Percentiles rank a stretch among this genome's conserved stretches.
Evolutionary conservation across 2,797 vertebrate genomes (phyloP).

Genomic region (Trachops cirrhosus): DNA sequence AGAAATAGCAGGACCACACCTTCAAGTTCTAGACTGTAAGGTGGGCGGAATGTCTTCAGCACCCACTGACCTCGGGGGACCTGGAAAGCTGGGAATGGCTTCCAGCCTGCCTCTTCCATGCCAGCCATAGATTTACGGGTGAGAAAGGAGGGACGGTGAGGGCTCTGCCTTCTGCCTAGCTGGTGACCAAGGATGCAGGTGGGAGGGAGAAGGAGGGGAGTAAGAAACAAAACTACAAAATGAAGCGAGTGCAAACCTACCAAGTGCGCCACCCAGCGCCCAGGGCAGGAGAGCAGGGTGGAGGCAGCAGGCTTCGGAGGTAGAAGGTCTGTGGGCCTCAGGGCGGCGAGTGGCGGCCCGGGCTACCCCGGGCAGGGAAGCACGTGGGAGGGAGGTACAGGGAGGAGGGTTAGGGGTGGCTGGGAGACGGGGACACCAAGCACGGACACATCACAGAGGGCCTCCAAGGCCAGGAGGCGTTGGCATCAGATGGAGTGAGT

Average conservation of each 20-base stretch:
- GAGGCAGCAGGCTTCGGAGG: neutral
- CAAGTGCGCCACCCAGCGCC: accelerated
- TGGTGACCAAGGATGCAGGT: neutral
- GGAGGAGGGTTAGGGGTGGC: neutral
- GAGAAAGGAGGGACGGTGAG: neutral
- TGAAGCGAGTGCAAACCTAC: neutral
- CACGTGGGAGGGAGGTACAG: neutral
- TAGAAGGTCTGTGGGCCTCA: accelerated
- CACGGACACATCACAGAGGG: neutral
- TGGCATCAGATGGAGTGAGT: neutral
- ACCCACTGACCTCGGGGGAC: neutral
- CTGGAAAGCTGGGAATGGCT: accelerated
- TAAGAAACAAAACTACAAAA: neutral
- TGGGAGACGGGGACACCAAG: neutral
- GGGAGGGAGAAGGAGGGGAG: neutral
- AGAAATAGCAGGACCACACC: neutral
- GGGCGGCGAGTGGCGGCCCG: too few species aligned
- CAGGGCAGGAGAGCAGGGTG: neutral
- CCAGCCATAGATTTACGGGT: neutral
- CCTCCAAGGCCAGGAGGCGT: neutral
- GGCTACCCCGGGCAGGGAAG: neutral
- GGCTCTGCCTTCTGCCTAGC: neutral
- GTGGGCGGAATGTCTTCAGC: neutral
- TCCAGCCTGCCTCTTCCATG: neutral
- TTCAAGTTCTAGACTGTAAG: neutral